Percentiles rank a stretch among this genome's conserved stretches.
Conservation (phyloP, 2,888 invertebrate species). For the Drosophila neotestacea region DNA sequence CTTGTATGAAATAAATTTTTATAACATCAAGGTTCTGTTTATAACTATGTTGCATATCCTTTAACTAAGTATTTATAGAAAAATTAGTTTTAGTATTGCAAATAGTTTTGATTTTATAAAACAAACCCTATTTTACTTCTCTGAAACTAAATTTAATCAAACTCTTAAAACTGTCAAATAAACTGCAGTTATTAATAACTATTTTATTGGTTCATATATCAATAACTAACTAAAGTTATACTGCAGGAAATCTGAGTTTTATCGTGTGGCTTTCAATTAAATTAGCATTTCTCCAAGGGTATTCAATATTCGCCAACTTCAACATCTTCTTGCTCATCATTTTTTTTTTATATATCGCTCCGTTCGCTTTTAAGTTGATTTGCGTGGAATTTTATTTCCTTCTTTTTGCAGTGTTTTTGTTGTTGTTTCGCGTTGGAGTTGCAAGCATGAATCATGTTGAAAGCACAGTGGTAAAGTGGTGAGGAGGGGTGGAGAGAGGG, state of each 20-base stretch:
- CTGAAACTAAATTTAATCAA: too few relatives aligned
- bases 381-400: constrained; percentile 77
- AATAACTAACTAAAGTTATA: background rate
- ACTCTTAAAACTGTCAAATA: too few relatives aligned
- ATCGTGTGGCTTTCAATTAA: background rate
- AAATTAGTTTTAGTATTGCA: too few relatives aligned
- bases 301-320: background rate
- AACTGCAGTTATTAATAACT: too few relatives aligned
- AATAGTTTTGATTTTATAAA: too few relatives aligned
- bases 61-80: too few relatives aligned
- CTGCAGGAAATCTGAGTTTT: background rate
- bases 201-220: too few relatives aligned
- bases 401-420: constrained; percentile 37
- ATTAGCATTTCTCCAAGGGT: constrained; percentile 1
- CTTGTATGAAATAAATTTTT: too few relatives aligned
- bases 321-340: constrained; percentile 1
- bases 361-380: constrained; percentile 72
- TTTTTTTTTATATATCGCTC: constrained; percentile 33
- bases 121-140: too few relatives aligned
- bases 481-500: background rate
- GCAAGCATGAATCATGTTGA: constrained; percentile 56
- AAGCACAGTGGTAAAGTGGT: constrained; percentile 5
- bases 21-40: too few relatives aligned
- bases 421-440: constrained; percentile 44
- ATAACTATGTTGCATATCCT: too few relatives aligned